phyloP scores from a whole-genome alignment of 1,140 invertebrate genomes.

The Pseudomyrmex cubaensis region DNA sequence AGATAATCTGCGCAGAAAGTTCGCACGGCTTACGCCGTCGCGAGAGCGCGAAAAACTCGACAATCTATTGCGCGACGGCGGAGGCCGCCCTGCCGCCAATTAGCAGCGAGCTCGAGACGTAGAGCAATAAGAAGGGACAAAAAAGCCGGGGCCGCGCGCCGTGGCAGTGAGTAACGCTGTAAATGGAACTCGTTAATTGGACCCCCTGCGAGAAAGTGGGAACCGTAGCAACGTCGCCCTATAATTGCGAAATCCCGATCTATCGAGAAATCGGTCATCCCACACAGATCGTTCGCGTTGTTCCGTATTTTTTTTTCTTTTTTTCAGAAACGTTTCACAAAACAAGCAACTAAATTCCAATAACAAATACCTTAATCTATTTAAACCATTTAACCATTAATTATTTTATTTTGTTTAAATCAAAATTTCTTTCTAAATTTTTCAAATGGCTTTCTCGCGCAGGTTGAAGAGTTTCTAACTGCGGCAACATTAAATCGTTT shows the following conservation, averaged over 20 bases:
- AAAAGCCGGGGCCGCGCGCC: constrained; percentile 17
- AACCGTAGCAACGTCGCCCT: constrained; percentile 28
- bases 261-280: constrained; percentile 22
- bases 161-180: constrained; percentile 44
- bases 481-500: constrained; percentile 4
- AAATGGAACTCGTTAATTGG: constrained; percentile 62
- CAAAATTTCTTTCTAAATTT: too few relatives aligned
- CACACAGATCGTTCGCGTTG: too few relatives aligned
- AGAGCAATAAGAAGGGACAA: constrained; percentile 54
- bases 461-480: background rate
- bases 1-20: constrained; percentile 58
- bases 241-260: constrained; percentile 55
- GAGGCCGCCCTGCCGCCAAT: constrained; percentile 35
- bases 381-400: too few relatives aligned
- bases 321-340: background rate
- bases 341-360: too few relatives aligned
- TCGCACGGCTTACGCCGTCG: constrained; percentile 41
- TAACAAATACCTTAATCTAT: too few relatives aligned
- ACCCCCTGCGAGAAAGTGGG: constrained; percentile 34
- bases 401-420: too few relatives aligned
- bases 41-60: constrained; percentile 41
- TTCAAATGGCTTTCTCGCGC: too few relatives aligned
- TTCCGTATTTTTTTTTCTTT: too few relatives aligned
- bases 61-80: constrained; percentile 47
- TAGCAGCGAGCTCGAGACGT: constrained; percentile 42